phyloP scores from a whole-genome alignment of 2,113 vertebrate genomes.

The Oxyura jamaicensis region DNA sequence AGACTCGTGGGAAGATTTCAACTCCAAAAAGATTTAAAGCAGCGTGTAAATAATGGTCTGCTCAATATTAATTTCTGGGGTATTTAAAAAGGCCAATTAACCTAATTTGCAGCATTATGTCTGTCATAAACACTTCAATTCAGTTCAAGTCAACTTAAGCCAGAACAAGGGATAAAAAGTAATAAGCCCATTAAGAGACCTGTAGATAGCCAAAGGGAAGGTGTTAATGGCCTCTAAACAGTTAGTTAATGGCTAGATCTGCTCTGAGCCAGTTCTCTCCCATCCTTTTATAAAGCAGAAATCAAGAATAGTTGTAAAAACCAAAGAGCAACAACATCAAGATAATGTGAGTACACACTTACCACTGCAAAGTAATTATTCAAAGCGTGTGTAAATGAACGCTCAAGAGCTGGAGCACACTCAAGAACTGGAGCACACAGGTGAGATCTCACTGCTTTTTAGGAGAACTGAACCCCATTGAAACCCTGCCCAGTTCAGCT shows the following conservation, averaged over 20 bases:
- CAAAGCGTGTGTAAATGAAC: background rate
- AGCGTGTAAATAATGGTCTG: constrained; percentile 29
- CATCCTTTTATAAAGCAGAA: background rate
- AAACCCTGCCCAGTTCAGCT: background rate
- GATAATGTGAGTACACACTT: background rate
- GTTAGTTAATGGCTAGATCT: background rate
- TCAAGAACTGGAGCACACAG: background rate
- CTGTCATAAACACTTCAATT: constrained; percentile 51
- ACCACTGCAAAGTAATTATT: background rate
- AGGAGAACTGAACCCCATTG: background rate
- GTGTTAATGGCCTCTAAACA: background rate
- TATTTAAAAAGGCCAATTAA: constrained; percentile 44
- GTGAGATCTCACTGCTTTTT: background rate
- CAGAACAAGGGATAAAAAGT: constrained; percentile 22
- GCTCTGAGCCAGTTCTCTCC: background rate
- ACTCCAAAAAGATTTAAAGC: constrained; percentile 32
- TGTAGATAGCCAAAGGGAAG: background rate
- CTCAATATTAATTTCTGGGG: background rate
- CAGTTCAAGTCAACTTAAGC: constrained; percentile 19
- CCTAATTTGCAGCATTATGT: constrained; percentile 25
- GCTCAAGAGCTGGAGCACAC: background rate
- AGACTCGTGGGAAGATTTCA: constrained; percentile 54
- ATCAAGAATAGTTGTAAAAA: background rate
- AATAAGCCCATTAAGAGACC: background rate
- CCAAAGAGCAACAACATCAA: background rate